A percentile compares a stretch with the other conserved stretches of the same genome.
Evolutionary conservation across 2,113 vertebrate genomes (phyloP).

Genomic region (Anarhynchus alexandrinus): DNA sequence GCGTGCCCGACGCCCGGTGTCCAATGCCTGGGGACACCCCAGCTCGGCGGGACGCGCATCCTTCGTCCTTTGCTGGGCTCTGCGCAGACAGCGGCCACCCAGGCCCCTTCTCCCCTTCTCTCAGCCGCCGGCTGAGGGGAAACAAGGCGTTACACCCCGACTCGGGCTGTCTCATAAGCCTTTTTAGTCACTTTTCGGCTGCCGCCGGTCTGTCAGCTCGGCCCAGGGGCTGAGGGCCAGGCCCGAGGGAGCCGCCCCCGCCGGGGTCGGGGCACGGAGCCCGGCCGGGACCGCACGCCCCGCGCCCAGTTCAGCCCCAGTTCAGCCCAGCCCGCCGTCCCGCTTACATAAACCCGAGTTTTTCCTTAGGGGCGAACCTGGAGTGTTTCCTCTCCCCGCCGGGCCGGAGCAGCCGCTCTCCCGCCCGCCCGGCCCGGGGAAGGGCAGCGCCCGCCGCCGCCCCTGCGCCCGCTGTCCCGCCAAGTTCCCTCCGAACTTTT

Average conservation of each 20-base stretch:
- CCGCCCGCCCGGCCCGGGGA: not conserved
- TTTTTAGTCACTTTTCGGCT: accelerated
- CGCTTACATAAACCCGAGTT: not conserved
- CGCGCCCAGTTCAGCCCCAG: not conserved
- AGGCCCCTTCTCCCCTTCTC: not conserved
- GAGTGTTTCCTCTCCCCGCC: not conserved
- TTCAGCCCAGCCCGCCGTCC: not conserved
- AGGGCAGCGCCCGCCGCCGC: not conserved
- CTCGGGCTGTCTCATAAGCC: accelerated
- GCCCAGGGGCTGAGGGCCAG: not conserved
- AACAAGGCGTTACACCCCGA: accelerated
- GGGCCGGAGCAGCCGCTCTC: not conserved
- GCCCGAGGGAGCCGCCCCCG: not conserved
- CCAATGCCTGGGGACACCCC: not conserved
- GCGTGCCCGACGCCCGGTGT: not conserved
- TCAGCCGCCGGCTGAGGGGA: not conserved
- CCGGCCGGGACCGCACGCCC: not conserved
- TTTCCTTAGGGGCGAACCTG: not conserved
- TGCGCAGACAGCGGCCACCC: not conserved
- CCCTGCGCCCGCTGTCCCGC: not conserved
- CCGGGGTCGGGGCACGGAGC: not conserved
- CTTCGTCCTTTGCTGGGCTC: not conserved
- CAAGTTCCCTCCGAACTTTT: not conserved
- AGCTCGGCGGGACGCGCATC: not conserved
- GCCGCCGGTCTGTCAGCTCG: not conserved